A percentile compares a stretch with the other conserved stretches of the same genome.
These are phyloP conservation scores for Dendrolimus kikuchii DNA, from an alignment of 1,140 invertebrate genomes.

Conservation along the genomic window DNA sequence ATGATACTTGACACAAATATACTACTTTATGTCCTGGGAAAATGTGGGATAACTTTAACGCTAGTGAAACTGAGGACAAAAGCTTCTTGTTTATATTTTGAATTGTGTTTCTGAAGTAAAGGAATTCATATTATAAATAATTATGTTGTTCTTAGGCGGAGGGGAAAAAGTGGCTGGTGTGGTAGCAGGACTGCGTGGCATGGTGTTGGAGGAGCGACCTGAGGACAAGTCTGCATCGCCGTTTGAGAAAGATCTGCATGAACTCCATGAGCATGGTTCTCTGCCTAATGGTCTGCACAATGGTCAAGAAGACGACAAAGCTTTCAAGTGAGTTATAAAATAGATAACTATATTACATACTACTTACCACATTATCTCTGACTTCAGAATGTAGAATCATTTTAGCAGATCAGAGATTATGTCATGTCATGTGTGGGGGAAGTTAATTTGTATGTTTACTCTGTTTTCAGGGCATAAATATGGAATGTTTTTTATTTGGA, in stretches of 20 bases:
- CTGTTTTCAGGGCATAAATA: not conserved
- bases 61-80: too few species aligned
- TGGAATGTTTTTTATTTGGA: not conserved
- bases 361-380: not conserved
- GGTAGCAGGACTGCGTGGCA: conserved; percentile 53
- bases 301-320: conserved; percentile 88
- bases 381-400: not conserved
- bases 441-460: not conserved
- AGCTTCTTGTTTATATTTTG: too few species aligned
- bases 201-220: conserved; percentile 55
- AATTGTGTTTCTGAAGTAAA: too few species aligned
- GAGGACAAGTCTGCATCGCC: conserved; percentile 60
- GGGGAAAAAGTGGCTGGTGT: conserved; percentile 54
- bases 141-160: conserved; percentile 23
- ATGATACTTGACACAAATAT: too few species aligned
- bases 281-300: conserved; percentile 84
- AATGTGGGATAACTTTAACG: too few species aligned
- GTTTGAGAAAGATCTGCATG: conserved; percentile 62
- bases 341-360: not conserved
- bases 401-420: not conserved
- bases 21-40: too few species aligned
- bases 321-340: conserved; percentile 85
- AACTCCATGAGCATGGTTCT: conserved; percentile 52
- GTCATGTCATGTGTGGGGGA: too few species aligned
- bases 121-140: conserved; percentile 16